phyloP scores from a whole-genome alignment of 2,113 vertebrate species.

The Globicephala melas region DNA sequence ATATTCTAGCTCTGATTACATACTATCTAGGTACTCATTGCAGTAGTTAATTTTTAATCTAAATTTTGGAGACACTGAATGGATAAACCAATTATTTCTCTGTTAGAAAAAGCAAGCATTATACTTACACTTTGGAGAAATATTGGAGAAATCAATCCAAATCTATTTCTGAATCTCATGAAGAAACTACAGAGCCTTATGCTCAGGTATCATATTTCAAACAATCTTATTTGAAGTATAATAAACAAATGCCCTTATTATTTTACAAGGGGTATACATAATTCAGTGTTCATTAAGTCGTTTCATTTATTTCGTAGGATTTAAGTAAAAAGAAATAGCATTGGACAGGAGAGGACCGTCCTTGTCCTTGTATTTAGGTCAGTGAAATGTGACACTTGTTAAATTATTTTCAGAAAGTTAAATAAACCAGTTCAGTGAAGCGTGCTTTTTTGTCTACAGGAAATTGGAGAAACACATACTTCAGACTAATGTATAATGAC shows the following conservation, averaged over 20 bases:
- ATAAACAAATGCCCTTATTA: neutral
- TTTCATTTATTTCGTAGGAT: neutral
- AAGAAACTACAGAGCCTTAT: neutral
- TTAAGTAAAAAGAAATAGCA: neutral
- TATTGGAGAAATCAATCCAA: neutral
- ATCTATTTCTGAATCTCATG: neutral
- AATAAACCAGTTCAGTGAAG: neutral
- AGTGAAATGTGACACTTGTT: neutral
- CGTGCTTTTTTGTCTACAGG: neutral
- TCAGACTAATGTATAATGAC: slow-evolving; percentile 27
- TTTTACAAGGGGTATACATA: neutral
- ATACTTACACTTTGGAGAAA: neutral
- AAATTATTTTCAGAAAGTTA: neutral
- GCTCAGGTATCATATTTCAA: neutral
- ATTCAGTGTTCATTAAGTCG: neutral
- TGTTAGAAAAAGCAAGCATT: neutral
- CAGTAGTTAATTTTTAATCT: neutral
- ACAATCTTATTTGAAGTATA: neutral
- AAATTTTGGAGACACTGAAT: neutral
- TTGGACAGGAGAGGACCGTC: neutral
- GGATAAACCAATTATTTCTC: neutral
- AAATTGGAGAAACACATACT: neutral
- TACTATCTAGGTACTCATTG: neutral
- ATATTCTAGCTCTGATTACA: neutral
- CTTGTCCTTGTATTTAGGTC: neutral